A percentile compares a stretch with the other conserved stretches of the same genome.
These are phyloP conservation scores for Ylistrum balloti DNA, from an alignment of 1,140 invertebrate species.

Conservation along the genomic window DNA sequence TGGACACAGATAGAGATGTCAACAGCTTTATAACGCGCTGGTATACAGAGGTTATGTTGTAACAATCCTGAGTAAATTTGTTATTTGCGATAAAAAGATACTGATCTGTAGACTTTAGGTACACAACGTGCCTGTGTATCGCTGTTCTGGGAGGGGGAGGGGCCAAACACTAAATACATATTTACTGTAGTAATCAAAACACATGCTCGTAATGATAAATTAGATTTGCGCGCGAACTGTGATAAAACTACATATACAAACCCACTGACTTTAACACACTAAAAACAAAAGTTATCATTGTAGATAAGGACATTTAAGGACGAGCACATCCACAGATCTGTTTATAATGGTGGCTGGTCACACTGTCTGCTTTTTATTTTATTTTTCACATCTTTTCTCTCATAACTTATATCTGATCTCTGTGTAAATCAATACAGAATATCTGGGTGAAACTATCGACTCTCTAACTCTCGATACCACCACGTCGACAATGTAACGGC, in stretches of 20 bases:
- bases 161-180: background rate
- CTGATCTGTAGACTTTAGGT: background rate
- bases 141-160: constrained; percentile 17
- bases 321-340: no score
- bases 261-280: background rate
- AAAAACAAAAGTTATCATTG: constrained; percentile 1
- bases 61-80: constrained; percentile 65
- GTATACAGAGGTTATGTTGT: constrained; percentile 57
- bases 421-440: no score
- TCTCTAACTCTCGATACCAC: no score
- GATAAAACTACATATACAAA: constrained; percentile 7
- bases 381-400: no score
- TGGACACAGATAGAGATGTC: constrained; percentile 56
- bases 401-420: no score
- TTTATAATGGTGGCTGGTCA: background rate
- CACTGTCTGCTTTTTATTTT: no score
- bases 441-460: no score
- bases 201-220: constrained; percentile 23
- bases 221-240: background rate
- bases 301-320: background rate
- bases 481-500: no score
- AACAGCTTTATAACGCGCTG: constrained; percentile 55
- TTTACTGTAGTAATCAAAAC: constrained; percentile 33
- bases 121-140: background rate
- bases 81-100: constrained; percentile 63